Conservation (phyloP, 2,888 invertebrate genomes). For the Neocrepidodera transversa region DNA sequence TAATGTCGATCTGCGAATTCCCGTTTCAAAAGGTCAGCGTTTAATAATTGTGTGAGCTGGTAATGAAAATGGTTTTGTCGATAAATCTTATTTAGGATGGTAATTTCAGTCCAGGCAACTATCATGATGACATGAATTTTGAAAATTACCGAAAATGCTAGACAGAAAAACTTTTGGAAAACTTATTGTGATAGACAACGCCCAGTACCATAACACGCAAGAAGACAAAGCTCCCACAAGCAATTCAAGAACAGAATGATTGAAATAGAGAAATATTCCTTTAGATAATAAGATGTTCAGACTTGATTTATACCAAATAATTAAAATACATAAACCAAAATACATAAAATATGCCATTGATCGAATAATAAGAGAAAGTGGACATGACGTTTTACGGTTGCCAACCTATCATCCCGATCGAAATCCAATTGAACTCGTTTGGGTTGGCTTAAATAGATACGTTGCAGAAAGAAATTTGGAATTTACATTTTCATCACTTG, state of each 20-base stretch:
- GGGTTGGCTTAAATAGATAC: background rate
- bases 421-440: background rate
- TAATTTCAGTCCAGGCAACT: conserved; percentile 17
- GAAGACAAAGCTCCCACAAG: conserved; percentile 18
- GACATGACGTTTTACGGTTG: background rate
- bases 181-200: conserved; percentile 45
- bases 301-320: too few species aligned
- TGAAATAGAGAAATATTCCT: too few species aligned
- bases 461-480: too few species aligned
- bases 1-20: background rate
- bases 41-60: conserved; percentile 30
- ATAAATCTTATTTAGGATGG: conserved; percentile 6
- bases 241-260: conserved; percentile 1
- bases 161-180: conserved; percentile 28
- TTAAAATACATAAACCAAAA: background rate
- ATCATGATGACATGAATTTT: conserved; percentile 24
- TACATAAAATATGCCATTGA: too few species aligned
- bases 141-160: conserved; percentile 29
- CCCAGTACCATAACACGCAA: conserved; percentile 26
- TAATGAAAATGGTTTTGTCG: conserved; percentile 25
- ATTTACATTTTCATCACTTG: too few species aligned
- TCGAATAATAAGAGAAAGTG: background rate
- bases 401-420: background rate
- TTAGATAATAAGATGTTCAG: too few species aligned
- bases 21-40: conserved; percentile 1